Base-by-base conservation (phyloP, 2,113 vertebrate genomes). In the Empidonax alnorum region DNA sequence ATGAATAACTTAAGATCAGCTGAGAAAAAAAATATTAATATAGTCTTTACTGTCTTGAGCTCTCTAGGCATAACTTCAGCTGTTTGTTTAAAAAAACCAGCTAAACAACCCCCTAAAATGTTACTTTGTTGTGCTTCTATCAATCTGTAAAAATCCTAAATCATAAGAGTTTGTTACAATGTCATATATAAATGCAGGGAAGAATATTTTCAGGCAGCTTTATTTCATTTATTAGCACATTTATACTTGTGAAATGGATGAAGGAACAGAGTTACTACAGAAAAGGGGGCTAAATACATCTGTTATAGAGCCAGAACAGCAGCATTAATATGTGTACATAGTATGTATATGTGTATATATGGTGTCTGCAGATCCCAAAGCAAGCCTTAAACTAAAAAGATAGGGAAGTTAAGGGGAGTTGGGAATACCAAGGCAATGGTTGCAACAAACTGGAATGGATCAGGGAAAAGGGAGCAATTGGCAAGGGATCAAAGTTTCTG, bases 401-500 rank as follows among this genome's bases (percentile, higher is more conserved):
- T 68, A 31, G 65, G 41, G 58, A 88, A 92, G 21, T 44, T 30
- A 22, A 86, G 23, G 9, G 15, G 52, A 42, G 41, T 33, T 33
- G 72, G 41, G 89, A 76, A 90, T 68, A 73, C 27, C 35, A 80
- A 88, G 63, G 79, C 39, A 76, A 65, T 50, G 16, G 35, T 47
- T 88, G 75, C 28, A 73, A 53, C 19, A 77, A 76, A 76, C 72
- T 95, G 86, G 39, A 44, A 55, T 47, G 33, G 71, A 72, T 80
- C 75, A 47, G 37, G 41, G 63, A 13, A 47, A 52, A 88, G 86
- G 79, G 79, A 90, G 24, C 67, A 73, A 74, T 49, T 94, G 91
- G 89, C 75, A 83, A 44, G n/a, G 49, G 93, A 89, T 94, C 80
- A 95, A 90, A 93, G 76, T 28, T 79, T 23, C 55, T 83, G 31